Conservation (phyloP, 2,113 vertebrate species). For the Pelodiscus sinensis region DNA sequence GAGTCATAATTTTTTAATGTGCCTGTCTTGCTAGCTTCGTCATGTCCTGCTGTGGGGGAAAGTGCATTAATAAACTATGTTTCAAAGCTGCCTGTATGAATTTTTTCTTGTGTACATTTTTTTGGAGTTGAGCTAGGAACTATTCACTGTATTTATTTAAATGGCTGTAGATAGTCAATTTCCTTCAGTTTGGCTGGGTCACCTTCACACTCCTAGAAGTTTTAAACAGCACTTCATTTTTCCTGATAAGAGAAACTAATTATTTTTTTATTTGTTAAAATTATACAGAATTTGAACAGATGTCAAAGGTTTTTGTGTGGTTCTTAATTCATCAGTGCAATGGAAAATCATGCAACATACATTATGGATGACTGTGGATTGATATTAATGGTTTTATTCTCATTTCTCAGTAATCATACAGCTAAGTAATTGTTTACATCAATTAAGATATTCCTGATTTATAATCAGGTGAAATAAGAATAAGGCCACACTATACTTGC, state of each 20-base stretch:
- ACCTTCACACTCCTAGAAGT: constrained; percentile 51
- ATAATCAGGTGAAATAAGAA: not conserved
- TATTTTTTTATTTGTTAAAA: constrained; percentile 8
- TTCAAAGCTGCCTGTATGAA: constrained; percentile 48
- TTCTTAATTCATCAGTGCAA: not conserved
- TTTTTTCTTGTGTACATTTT: constrained; percentile 48
- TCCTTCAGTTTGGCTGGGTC: constrained; percentile 59
- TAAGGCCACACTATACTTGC: not conserved
- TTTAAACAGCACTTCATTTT: constrained; percentile 19
- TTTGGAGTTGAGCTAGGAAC: constrained; percentile 47
- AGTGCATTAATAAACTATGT: constrained; percentile 74
- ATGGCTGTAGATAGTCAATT: constrained; percentile 2
- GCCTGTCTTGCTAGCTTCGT: constrained; percentile 66
- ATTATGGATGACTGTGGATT: constrained; percentile 7
- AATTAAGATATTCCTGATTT: not conserved
- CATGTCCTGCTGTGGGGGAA: constrained; percentile 73
- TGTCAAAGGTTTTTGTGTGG: not conserved
- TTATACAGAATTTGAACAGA: not conserved
- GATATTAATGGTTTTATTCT: constrained; percentile 13
- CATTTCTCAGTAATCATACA: not conserved
- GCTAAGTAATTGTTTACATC: not conserved
- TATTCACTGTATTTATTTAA: constrained; percentile 63
- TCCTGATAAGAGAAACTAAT: constrained; percentile 15
- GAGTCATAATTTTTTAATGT: constrained; percentile 75
- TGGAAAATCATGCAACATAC: not conserved